phyloP scores from a whole-genome alignment of 2,797 vertebrate species.

The Chanos chanos region DNA sequence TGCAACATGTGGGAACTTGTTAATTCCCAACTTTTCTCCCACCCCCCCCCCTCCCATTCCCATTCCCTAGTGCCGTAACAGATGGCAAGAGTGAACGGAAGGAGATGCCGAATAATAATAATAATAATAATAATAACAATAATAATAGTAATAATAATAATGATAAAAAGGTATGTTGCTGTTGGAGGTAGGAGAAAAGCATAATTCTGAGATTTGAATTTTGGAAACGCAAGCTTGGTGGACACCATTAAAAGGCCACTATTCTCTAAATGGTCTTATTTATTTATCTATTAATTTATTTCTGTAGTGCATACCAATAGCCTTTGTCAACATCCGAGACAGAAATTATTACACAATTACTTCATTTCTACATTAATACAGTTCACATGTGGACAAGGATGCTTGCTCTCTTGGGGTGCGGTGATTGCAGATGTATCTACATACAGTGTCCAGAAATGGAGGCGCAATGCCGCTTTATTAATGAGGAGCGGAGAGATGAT shows the following conservation, averaged over 20 bases:
- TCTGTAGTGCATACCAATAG: no score
- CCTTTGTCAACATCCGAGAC: no score
- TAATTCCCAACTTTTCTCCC: conserved; percentile 54
- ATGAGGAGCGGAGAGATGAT: no score
- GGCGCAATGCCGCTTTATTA: no score
- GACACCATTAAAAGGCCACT: conserved; percentile 14
- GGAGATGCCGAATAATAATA: conserved; percentile 11
- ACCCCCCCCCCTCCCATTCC: neutral
- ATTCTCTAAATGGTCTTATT: conserved; percentile 2
- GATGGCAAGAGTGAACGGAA: conserved; percentile 45
- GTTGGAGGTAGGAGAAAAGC: conserved; percentile 21
- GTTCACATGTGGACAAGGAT: no score
- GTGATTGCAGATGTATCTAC: no score
- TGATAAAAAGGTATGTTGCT: conserved; percentile 19
- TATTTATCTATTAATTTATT: conserved; percentile 7
- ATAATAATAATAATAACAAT: conserved; percentile 8
- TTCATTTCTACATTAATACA: no score
- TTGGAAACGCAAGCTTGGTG: conserved; percentile 35
- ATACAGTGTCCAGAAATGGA: no score
- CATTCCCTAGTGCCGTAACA: conserved; percentile 49
- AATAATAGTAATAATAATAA: conserved; percentile 12
- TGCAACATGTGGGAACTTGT: conserved; percentile 59
- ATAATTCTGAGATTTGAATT: conserved; percentile 40
- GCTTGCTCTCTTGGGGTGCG: no score
- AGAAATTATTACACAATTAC: no score